Percentiles rank a stretch among this genome's conserved stretches.
These are phyloP conservation scores for Hylaea fasciaria DNA, from an alignment of 2,888 invertebrate species.

Conservation along the genomic window DNA sequence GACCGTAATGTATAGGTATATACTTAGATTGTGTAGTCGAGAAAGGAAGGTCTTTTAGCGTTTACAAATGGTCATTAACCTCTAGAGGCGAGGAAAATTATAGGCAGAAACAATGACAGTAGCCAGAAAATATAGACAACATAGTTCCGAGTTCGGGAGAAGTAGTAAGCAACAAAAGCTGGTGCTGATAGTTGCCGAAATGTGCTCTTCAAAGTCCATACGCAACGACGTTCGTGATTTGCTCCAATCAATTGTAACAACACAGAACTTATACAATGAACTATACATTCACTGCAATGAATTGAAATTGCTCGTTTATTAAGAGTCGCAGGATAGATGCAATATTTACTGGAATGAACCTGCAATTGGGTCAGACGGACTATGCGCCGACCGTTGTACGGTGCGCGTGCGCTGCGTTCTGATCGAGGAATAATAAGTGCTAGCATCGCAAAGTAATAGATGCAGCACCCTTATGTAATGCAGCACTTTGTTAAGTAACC, in stretches of 20 bases:
- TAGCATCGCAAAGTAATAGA: constrained; percentile 38
- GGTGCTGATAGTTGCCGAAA: too few relatives aligned
- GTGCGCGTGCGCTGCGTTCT: constrained; percentile 71
- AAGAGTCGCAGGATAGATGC: constrained; percentile 39
- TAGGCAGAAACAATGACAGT: too few relatives aligned
- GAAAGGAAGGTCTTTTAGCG: too few relatives aligned
- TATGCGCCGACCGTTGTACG: constrained; percentile 72
- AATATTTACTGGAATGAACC: constrained; percentile 65
- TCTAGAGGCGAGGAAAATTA: not conserved
- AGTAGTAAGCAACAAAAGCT: too few relatives aligned
- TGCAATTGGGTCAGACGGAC: constrained; percentile 76
- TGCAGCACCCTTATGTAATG: constrained; percentile 69
- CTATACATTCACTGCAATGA: constrained; percentile 32
- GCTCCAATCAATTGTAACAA: too few relatives aligned
- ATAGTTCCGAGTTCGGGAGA: too few relatives aligned
- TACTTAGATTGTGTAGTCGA: too few relatives aligned
- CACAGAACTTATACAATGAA: not conserved
- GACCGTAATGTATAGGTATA: too few relatives aligned
- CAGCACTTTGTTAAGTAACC: constrained; percentile 7
- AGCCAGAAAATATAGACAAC: too few relatives aligned
- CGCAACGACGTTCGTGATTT: too few relatives aligned
- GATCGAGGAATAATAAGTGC: constrained; percentile 34
- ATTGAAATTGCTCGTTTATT: constrained; percentile 33
- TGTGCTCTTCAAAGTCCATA: too few relatives aligned
- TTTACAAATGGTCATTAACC: too few relatives aligned